A percentile compares a stretch with the other conserved stretches of the same genome.
Evolutionary conservation across 1,140 invertebrate species (phyloP).

Genomic region (Galleria mellonella): DNA sequence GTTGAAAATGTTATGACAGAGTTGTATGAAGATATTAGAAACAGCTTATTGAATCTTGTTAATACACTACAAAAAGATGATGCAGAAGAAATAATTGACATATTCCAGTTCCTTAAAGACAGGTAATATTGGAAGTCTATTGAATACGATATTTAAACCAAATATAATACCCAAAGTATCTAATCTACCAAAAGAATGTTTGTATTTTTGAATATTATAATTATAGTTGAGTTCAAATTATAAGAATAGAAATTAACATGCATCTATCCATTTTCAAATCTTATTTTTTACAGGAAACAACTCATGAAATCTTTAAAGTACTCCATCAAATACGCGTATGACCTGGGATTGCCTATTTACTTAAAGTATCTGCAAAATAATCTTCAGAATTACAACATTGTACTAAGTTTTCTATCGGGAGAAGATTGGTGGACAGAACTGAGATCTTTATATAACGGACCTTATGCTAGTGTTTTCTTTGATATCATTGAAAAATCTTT

Average conservation of each 20-base stretch:
- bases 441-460: constrained; percentile 40
- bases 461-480: constrained; percentile 36
- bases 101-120: constrained; percentile 34
- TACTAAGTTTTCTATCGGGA: constrained; percentile 48
- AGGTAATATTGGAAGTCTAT: constrained; percentile 31
- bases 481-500: constrained; percentile 43
- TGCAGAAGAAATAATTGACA: constrained; percentile 24
- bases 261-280: too few species aligned
- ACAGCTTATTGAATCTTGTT: constrained; percentile 36
- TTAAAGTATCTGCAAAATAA: constrained; percentile 56
- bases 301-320: constrained; percentile 27
- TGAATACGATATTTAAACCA: too few species aligned
- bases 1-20: constrained; percentile 22
- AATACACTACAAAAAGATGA: constrained; percentile 23
- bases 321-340: constrained; percentile 45
- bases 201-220: too few species aligned
- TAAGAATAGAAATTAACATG: too few species aligned
- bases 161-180: too few species aligned
- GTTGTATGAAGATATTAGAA: constrained; percentile 25
- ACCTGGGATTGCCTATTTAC: constrained; percentile 49
- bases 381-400: constrained; percentile 40
- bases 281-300: constrained; percentile 30
- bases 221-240: too few species aligned
- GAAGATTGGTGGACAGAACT: constrained; percentile 59
- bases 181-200: too few species aligned